phyloP scores from a whole-genome alignment of 2,797 vertebrate genomes.

The Syngnathus acus region DNA sequence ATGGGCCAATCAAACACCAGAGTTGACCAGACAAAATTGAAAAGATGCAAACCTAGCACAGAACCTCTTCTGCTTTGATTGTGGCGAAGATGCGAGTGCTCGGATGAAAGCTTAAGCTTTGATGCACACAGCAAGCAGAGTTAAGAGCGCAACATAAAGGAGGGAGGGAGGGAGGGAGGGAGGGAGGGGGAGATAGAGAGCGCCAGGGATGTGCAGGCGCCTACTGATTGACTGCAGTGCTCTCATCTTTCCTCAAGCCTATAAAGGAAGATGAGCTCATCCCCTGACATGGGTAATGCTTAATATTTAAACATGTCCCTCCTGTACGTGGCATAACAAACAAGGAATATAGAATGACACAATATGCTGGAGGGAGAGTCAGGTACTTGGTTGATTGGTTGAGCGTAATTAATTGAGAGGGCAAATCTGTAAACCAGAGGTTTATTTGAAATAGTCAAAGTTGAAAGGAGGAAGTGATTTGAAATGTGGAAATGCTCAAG shows the following conservation, averaged over 20 bases:
- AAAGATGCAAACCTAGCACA: slow-evolving; percentile 22
- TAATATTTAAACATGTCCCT: slow-evolving; percentile 60
- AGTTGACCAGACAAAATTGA: slow-evolving; percentile 10
- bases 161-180: neutral
- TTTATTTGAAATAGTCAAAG: slow-evolving; percentile 25
- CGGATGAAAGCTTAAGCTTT: slow-evolving; percentile 9
- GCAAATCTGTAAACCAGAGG: slow-evolving; percentile 17
- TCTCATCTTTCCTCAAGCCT: slow-evolving; percentile 43
- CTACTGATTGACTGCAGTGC: slow-evolving; percentile 42
- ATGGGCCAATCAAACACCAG: slow-evolving; percentile 33
- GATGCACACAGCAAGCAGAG: slow-evolving; percentile 3
- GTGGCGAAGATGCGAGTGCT: slow-evolving; percentile 11
- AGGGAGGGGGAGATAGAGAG: slow-evolving; percentile 1
- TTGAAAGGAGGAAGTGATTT: slow-evolving; percentile 22
- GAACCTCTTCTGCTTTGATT: slow-evolving; percentile 16
- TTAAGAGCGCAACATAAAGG: slow-evolving; percentile 11
- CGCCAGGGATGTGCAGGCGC: slow-evolving; percentile 7
- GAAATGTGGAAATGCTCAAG: slow-evolving; percentile 15
- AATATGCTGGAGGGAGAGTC: neutral
- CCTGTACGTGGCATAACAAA: slow-evolving; percentile 33
- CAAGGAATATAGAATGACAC: slow-evolving; percentile 1
- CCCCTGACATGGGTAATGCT: slow-evolving; percentile 36
- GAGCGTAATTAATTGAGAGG: slow-evolving; percentile 17
- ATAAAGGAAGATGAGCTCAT: slow-evolving; percentile 38
- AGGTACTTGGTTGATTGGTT: neutral